Conservation (phyloP, 2,113 vertebrate species). For the Alces alces region DNA sequence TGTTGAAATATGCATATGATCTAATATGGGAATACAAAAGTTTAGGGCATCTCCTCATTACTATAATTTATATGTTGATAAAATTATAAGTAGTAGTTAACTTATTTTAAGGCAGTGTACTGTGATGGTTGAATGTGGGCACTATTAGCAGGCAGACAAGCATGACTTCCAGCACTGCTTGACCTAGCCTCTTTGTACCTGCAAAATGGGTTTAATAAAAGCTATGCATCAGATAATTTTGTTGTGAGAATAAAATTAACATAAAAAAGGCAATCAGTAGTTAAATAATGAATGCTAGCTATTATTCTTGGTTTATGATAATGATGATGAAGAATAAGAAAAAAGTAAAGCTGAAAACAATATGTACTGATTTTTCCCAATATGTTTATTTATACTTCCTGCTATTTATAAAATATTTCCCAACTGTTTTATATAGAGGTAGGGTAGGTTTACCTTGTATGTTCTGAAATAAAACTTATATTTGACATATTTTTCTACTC, state of each 20-base stretch:
- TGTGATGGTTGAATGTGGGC: neutral
- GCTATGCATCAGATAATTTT: neutral
- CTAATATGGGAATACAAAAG: conserved; percentile 42
- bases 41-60: conserved; percentile 51
- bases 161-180: neutral
- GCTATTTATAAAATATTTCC: neutral
- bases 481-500: neutral
- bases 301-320: neutral
- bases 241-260: neutral
- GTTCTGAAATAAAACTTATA: neutral
- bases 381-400: neutral
- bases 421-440: neutral
- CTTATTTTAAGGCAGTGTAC: neutral
- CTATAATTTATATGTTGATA: neutral
- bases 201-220: neutral
- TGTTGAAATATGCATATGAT: conserved; percentile 52
- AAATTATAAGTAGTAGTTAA: neutral
- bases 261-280: neutral
- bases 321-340: neutral
- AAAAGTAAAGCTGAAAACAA: conserved; percentile 5
- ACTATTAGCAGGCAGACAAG: neutral
- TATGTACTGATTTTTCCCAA: neutral
- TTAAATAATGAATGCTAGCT: neutral
- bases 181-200: neutral
- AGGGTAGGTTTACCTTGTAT: neutral